Evolutionary conservation across 2,113 vertebrate genomes (phyloP).

Genomic region (Pollimyrus isidori): DNA sequence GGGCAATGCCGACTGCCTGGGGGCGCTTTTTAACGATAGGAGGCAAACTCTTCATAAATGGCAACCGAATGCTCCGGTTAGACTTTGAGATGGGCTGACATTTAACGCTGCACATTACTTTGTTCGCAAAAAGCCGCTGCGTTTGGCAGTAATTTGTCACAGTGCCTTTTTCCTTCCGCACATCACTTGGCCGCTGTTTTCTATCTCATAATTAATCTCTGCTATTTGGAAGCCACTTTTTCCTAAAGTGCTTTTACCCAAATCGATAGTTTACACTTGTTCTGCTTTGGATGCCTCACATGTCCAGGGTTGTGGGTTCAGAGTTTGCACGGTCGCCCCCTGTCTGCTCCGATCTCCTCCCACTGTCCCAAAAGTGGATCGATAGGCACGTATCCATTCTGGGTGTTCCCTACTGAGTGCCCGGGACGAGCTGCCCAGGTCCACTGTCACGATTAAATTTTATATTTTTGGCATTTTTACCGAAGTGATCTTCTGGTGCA

Average conservation of each 20-base stretch:
- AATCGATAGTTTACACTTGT: background rate
- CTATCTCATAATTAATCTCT: background rate
- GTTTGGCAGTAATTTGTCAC: background rate
- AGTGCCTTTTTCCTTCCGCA: background rate
- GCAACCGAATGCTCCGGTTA: background rate
- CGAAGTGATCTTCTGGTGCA: background rate
- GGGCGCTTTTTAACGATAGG: background rate
- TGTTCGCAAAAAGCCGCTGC: background rate
- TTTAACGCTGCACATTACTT: background rate
- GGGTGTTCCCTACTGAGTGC: background rate
- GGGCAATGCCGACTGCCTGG: background rate
- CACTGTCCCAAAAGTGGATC: background rate
- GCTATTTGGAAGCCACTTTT: background rate
- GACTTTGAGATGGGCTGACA: conserved; percentile 1
- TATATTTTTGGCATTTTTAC: background rate
- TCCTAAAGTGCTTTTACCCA: background rate
- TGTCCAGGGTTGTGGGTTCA: background rate
- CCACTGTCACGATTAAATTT: background rate
- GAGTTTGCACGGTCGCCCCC: background rate
- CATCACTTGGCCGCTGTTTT: background rate
- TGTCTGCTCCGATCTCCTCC: background rate
- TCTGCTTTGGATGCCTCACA: background rate
- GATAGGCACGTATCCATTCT: background rate
- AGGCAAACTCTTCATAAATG: conserved; percentile 8
- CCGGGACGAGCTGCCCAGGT: background rate